Evolutionary conservation across 1,140 invertebrate species (phyloP), one percentile per base, ranked within the genome.

Genomic region (Drosophila lini): DNA sequence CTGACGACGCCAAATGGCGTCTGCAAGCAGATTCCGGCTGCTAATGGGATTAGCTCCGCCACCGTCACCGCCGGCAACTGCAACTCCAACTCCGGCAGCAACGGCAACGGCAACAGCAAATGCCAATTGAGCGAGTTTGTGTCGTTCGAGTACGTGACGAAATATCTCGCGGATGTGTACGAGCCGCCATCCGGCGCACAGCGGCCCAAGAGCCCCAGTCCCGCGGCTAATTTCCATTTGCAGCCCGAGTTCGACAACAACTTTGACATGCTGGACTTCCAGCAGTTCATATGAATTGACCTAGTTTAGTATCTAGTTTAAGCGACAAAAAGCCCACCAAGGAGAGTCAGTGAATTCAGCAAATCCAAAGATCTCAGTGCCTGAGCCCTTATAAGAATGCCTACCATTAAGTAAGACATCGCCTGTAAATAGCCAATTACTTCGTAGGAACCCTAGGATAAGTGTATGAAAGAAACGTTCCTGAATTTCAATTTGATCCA

Each of bases 61-160:
- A 44, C 57, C 45, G 15, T 19, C 50, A 36, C 50, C 50, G 16
- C 34, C 47, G 44, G 16, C 60, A 11, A 22, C 56, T 47, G 31
- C 70, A 64, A 25, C 25, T 47, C 13, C 45, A 47, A 25, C 25
- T 47, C 13, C 45, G 25, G 7, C 45, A 22, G 25, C 67, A 70
- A 47, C 47, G 25, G 56, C 50, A 38, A 11, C 40, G 40, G 16
- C 13, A 40, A 32, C 19, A 57, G 45, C 71, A 83, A 78, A 58
- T 68, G 78, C 53, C 74, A 91, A 52, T 74, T 76, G 31, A 81
- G 70, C 38, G 91, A 92, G 55, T 92, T 91, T 62, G 91, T 92
- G 48, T 92, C 91, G 22, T 92, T 92, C 47, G 91, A 92, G 62
- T 92, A 92, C 71, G 91, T 92, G 64, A 92, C 83, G 55, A 92